Evolutionary conservation across 2,113 vertebrate genomes (phyloP), one percentile per base, ranked within the genome.

Genomic region (Silurus glanis): DNA sequence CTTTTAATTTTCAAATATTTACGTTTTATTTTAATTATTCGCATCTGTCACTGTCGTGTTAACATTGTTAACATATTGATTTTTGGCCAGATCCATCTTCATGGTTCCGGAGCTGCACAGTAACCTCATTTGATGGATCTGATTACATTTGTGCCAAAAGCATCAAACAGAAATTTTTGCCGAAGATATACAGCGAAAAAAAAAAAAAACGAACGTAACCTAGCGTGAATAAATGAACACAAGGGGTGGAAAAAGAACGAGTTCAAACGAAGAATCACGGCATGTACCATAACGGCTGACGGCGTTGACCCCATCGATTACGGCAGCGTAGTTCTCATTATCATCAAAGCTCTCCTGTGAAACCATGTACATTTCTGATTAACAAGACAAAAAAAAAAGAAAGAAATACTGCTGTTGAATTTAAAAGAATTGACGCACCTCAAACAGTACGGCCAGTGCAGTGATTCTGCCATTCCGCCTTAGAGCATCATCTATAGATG

Each of bases 231-330:
- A 37, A 37, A 37, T 37, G 37, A 37, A 37, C 37, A 37, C 37
- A 37, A 37, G 37, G 37, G 37, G 37, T 37, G 37, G 37, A 37
- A 37, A 37, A 37, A 37, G 37, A 37, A 37, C 37, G 37, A 37
- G 37, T 37, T 1, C 37, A 64, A 64, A 9, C 1, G 13, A 23
- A 67, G 12, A 16, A 51, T 7, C 19, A 37, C 37, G 37, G 37
- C 14, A 92, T 96, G 92, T 95, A 99, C 97, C 98, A 12, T 97
- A 98, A 86, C 97, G 96, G 93, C 96, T 98, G 91, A 99, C 97
- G 9, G 92, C 94, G 90, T 95, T 95, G 47, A 98, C 93, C 61
- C 96, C 97, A 53, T 97, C 95, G 81, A 98, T 94, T 85, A 99
- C 92, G 66, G 95, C 84, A 81, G 88, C 92, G 86, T 96, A 97